Evolutionary conservation across 2,888 invertebrate species (phyloP), one percentile per base, ranked within the genome.

Genomic region (Diarsia brunnea): DNA sequence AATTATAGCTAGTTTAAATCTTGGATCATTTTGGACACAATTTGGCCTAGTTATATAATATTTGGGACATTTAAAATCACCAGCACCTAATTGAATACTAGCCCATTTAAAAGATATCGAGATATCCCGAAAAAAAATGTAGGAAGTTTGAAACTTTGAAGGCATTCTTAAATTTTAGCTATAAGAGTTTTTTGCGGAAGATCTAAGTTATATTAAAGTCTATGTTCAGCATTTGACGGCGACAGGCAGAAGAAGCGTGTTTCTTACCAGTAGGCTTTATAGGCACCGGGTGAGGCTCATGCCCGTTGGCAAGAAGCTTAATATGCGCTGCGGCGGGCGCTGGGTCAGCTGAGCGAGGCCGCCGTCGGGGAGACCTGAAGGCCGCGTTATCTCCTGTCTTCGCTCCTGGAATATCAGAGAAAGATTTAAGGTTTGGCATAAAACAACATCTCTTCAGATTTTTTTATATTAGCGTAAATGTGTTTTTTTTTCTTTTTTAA

Each of bases 321-420:
- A 81, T 87, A 73, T 90, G 92, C 76, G 93, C 91, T 2, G 86
- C 88, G 5, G 84, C 88, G 0, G 92, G 92, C 80, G 92, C 96
- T 1, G 97, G 97, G 89, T 97, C 97, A 58, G 97, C 97, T 27
- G 97, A 97, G 91, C 97, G 97, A 67, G 98, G 97, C 89, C 98
- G 98, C 85, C 98, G 97, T 90, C 98, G 98, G 45, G 98, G 98
- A 69, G 98, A 98, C 86, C 97, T 97, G 95, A 98, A 98, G 90
- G 98, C 97, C 71, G 97, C 89, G 66, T 93, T 92, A n/a, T 93
- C 93, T 68, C 94, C 94, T 3, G 92, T 73, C 82, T 95, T 95
- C 2, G 88, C 91, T 55, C 95, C 95, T 95, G 90, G 51, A 88
- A 43, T 19, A 14, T 58, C 0, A 16, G 8, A 63, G 1, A 5